Percentiles rank a stretch among this genome's conserved stretches.
Conservation (phyloP, 1,140 invertebrate species). For the Aricia agestis region DNA sequence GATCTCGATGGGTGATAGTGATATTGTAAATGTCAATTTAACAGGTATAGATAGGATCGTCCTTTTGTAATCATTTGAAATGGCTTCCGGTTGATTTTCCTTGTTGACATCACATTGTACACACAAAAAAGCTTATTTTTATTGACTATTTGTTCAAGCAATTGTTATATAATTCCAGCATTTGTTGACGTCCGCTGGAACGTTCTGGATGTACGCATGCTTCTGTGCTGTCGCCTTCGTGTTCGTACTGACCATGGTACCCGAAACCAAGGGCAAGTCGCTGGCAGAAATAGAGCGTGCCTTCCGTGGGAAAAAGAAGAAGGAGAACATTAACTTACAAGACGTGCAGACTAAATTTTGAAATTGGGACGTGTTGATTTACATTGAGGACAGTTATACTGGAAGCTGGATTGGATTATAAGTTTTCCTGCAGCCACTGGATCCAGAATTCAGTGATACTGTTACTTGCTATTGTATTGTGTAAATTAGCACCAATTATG, state of each 20-base stretch:
- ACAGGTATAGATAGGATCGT: too few relatives aligned
- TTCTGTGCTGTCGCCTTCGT: constrained; percentile 81
- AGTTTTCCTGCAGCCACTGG: too few relatives aligned
- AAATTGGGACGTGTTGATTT: neutral
- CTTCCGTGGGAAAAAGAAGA: constrained; percentile 51
- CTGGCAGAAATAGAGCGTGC: constrained; percentile 80
- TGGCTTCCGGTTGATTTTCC: too few relatives aligned
- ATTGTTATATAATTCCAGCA: constrained; percentile 36
- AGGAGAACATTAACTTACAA: constrained; percentile 42
- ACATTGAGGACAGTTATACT: too few relatives aligned
- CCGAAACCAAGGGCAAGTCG: constrained; percentile 84
- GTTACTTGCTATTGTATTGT: too few relatives aligned
- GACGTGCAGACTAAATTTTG: constrained; percentile 42
- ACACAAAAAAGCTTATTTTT: neutral
- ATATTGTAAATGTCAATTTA: too few relatives aligned
- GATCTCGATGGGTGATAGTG: too few relatives aligned
- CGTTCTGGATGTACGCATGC: constrained; percentile 86
- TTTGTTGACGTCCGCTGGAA: constrained; percentile 77
- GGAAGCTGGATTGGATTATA: too few relatives aligned
- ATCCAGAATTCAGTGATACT: too few relatives aligned
- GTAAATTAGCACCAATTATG: too few relatives aligned
- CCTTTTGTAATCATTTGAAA: too few relatives aligned
- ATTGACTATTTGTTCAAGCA: neutral
- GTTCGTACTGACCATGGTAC: constrained; percentile 79
- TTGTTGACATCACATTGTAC: too few relatives aligned